Base-by-base conservation (phyloP, 1,140 invertebrate genomes). In the Sesamia nonagrioides region DNA sequence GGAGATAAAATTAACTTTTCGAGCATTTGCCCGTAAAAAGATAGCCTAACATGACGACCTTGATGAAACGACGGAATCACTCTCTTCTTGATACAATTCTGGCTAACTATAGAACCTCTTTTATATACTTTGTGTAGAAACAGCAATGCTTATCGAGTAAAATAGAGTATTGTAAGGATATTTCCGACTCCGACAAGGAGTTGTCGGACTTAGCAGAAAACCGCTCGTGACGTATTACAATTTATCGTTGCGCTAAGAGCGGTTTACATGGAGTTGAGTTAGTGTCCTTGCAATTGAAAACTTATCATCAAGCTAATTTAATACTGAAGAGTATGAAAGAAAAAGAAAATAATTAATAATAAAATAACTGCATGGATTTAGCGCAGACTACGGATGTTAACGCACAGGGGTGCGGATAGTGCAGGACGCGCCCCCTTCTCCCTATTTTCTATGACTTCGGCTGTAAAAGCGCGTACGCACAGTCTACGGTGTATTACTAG, bases 1-100 rank as follows among this genome's bases (percentile, higher is more conserved):
- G 17, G 9, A 63, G n/a, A 63, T 63, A 63, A 63, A 63, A 63
- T 63, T 68, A 68, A 68, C 63, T 68, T 50, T 68, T 50, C 42
- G 33, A 63, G 37, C 37, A 63, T 48, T 68, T 50, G 42, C 21
- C 63, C 60, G 60, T 63, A 63, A 63, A 63, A 68, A 68, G 40
- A 48, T 68, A 33, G 18, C 45, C 45, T 68, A 33, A 68, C 63
- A 50, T 48, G 40, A 21, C 17, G 42, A 17, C 17, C 8, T 21
- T 42, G 2, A 63, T 9, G 8, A 42, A 63, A 42, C 17, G 37
- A 13, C 7, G 1, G 37, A 0, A 63, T 63, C 37, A 8, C 60
- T 4, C 1, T 11, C 0, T 63, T 42, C 17, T 3, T 18, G 8
- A 63, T 42, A 18, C 60, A 63, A 42, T 63, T 37, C 60, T 18